Conservation (phyloP, 2,113 vertebrate genomes). For the Aegithalos caudatus region DNA sequence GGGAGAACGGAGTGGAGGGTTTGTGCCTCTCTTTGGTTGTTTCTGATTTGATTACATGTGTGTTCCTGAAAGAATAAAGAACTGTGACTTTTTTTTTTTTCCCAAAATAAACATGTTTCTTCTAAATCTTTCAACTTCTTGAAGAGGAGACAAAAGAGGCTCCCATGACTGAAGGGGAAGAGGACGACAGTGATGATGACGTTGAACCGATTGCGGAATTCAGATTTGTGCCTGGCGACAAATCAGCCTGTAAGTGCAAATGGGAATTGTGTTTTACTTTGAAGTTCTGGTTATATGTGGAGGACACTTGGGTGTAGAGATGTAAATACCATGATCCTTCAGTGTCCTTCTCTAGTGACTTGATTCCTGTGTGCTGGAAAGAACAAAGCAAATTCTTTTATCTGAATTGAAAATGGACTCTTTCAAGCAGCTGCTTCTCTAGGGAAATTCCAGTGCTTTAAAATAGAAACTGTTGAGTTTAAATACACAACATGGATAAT, state of each 20-base stretch:
- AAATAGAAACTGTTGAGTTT: background rate
- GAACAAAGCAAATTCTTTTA: background rate
- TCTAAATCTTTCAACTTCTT: background rate
- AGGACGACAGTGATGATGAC: conserved; percentile 74
- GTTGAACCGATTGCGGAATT: conserved; percentile 86
- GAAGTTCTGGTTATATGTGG: background rate
- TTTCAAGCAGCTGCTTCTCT: background rate
- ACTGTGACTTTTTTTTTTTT: too few relatives aligned
- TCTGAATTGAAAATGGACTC: background rate
- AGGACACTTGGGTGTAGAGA: background rate
- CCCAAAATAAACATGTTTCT: background rate
- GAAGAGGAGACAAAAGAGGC: conserved; percentile 79
- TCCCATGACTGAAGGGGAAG: conserved; percentile 75
- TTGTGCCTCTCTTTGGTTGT: background rate
- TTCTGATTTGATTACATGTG: background rate
- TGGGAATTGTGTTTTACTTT: background rate
- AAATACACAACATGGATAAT: background rate
- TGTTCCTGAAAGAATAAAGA: background rate
- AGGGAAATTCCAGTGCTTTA: background rate
- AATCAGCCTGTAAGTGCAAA: conserved; percentile 84
- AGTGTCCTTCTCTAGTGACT: background rate
- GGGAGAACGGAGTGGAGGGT: background rate
- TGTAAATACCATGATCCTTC: background rate
- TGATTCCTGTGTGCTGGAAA: background rate
- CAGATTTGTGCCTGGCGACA: conserved; percentile 90